These are phyloP conservation scores for Dissostichus mawsoni DNA, from an alignment of 2,113 vertebrate species.

Conservation along the genomic window DNA sequence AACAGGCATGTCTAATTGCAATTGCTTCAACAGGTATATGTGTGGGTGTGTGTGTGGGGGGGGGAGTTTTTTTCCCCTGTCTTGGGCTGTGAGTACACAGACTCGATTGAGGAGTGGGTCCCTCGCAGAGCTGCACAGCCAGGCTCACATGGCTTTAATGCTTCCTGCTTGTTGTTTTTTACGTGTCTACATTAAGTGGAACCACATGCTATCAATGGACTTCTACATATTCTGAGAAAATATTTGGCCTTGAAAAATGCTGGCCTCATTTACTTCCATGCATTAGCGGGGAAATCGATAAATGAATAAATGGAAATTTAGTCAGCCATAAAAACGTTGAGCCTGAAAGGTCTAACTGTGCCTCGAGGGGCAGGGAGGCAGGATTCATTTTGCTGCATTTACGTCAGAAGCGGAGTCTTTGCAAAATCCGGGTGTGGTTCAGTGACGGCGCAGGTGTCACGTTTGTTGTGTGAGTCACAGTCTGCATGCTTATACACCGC, in stretches of 20 bases:
- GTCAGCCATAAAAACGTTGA: constrained; percentile 11
- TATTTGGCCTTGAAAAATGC: constrained; percentile 38
- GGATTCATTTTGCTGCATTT: constrained; percentile 20
- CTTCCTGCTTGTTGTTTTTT: constrained; percentile 83
- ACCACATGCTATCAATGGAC: constrained; percentile 72
- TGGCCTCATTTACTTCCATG: constrained; percentile 42
- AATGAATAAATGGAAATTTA: constrained; percentile 61
- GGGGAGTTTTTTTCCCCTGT: constrained; percentile 20
- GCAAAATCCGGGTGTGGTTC: constrained; percentile 55
- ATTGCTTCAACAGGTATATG: constrained; percentile 66
- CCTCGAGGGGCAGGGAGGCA: constrained; percentile 19
- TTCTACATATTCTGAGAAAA: constrained; percentile 66
- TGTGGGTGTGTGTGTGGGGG: constrained; percentile 39
- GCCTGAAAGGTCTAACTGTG: constrained; percentile 18
- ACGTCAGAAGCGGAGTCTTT: constrained; percentile 51
- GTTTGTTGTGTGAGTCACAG: constrained; percentile 67
- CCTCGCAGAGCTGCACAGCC: constrained; percentile 55
- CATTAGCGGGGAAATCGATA: constrained; percentile 57
- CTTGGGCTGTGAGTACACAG: constrained; percentile 51
- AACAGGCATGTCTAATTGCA: constrained; percentile 68
- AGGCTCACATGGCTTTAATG: constrained; percentile 73
- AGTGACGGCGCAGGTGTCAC: constrained; percentile 62
- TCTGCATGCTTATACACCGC: constrained; percentile 49
- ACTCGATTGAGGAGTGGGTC: constrained; percentile 62
- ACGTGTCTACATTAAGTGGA: constrained; percentile 78